phyloP scores from a whole-genome alignment of 1,140 invertebrate species.

The Drosophila arawakana region DNA sequence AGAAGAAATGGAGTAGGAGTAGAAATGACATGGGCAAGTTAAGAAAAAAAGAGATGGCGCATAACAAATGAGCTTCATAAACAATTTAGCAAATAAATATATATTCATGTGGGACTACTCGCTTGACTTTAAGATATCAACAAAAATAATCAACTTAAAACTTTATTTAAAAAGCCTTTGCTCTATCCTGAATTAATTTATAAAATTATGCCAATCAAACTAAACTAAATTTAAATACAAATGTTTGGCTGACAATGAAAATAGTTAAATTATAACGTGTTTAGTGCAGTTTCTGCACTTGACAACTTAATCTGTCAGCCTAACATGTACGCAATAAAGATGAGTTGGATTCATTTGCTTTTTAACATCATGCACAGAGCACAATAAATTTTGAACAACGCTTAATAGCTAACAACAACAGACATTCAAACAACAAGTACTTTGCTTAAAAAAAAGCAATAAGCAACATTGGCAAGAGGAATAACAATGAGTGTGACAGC shows the following conservation, averaged over 20 bases:
- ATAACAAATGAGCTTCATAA: constrained; percentile 58
- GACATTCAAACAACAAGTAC: constrained; percentile 15
- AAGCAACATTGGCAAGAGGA: constrained; percentile 4
- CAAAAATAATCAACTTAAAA: background rate
- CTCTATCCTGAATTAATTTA: background rate
- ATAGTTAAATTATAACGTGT: background rate
- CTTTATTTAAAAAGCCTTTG: background rate
- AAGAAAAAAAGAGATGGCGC: background rate
- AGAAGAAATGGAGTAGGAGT: background rate
- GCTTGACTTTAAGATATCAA: background rate
- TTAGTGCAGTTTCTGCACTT: background rate
- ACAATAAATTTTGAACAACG: constrained; percentile 36
- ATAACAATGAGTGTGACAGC: background rate
- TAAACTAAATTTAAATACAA: no score
- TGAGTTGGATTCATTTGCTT: constrained; percentile 4
- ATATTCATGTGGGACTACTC: background rate
- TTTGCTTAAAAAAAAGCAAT: constrained; percentile 7
- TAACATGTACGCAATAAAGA: constrained; percentile 11
- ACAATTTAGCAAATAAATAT: constrained; percentile 41
- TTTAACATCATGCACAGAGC: constrained; percentile 14
- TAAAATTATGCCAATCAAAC: no score
- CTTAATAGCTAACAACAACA: constrained; percentile 18
- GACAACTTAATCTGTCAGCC: background rate
- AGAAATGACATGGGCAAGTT: background rate
- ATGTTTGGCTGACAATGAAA: background rate